Percentiles rank a stretch among this genome's conserved stretches.
These are phyloP conservation scores for Archilochus colubris DNA, from an alignment of 2,113 vertebrate genomes.

Conservation along the genomic window DNA sequence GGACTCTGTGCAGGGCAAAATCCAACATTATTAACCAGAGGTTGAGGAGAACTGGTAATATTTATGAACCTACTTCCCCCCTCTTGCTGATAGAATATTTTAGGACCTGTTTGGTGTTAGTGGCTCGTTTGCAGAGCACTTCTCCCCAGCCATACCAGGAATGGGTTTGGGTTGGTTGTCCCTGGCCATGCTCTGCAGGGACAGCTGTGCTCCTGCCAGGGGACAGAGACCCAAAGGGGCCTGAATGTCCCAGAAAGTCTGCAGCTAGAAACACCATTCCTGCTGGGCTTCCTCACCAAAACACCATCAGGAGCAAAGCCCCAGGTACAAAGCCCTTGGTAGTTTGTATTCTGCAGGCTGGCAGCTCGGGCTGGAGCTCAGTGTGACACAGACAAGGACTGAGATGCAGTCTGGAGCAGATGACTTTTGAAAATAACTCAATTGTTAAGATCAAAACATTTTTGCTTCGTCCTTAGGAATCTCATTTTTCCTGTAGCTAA, in stretches of 20 bases:
- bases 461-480: neutral
- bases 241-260: accelerated
- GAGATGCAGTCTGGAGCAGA: accelerated
- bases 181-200: accelerated
- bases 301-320: neutral
- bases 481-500: neutral
- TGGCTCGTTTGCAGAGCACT: accelerated
- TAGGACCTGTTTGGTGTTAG: neutral
- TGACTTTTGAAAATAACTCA: neutral
- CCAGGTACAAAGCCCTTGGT: too few species aligned
- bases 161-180: neutral
- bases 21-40: neutral
- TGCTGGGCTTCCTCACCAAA: neutral
- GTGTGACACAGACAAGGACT: neutral
- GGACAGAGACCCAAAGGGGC: neutral
- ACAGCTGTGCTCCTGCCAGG: neutral
- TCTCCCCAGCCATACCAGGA: neutral
- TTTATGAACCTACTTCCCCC: neutral
- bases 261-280: neutral
- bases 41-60: neutral
- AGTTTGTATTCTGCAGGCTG: too few species aligned
- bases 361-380: too few species aligned
- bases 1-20: neutral
- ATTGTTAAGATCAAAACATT: neutral
- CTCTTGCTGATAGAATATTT: neutral